Percentiles rank a stretch among this genome's conserved stretches.
These are phyloP conservation scores for Falco berigora DNA, from an alignment of 2,797 vertebrate genomes.

Conservation along the genomic window DNA sequence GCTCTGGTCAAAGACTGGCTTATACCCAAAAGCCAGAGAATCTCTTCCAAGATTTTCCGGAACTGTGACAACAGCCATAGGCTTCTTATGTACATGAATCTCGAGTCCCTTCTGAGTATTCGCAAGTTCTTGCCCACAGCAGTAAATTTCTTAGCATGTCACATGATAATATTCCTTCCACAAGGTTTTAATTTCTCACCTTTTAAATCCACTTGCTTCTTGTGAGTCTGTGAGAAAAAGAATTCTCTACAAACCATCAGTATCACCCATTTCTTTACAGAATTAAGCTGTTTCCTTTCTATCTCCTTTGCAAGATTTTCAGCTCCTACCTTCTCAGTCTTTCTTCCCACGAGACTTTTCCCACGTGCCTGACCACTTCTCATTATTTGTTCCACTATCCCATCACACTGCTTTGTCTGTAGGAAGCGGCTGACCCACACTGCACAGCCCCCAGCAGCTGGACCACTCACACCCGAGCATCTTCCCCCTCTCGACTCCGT, in stretches of 20 bases:
- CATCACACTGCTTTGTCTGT: fast-evolving
- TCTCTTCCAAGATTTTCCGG: not conserved
- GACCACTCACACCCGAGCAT: not conserved
- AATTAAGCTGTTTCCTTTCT: not conserved
- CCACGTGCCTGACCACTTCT: not conserved
- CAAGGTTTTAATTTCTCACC: not conserved
- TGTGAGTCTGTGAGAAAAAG: not conserved
- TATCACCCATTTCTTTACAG: not conserved
- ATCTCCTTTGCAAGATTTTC: not conserved
- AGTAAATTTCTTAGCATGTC: not conserved
- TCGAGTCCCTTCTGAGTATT: not conserved
- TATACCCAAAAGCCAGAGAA: not conserved
- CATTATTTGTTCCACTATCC: not conserved
- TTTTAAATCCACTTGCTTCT: not conserved
- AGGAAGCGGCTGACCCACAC: not conserved
- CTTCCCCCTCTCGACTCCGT: not conserved
- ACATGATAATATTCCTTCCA: not conserved
- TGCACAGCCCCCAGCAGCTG: not conserved
- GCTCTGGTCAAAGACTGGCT: not conserved
- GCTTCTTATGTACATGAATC: not conserved
- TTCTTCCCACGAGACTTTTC: not conserved
- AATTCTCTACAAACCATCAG: not conserved
- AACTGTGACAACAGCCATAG: not conserved
- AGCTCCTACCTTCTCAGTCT: not conserved
- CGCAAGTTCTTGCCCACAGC: not conserved